Base-by-base conservation (phyloP, 1,140 invertebrate genomes). In the Drosophila sechellia region DNA sequence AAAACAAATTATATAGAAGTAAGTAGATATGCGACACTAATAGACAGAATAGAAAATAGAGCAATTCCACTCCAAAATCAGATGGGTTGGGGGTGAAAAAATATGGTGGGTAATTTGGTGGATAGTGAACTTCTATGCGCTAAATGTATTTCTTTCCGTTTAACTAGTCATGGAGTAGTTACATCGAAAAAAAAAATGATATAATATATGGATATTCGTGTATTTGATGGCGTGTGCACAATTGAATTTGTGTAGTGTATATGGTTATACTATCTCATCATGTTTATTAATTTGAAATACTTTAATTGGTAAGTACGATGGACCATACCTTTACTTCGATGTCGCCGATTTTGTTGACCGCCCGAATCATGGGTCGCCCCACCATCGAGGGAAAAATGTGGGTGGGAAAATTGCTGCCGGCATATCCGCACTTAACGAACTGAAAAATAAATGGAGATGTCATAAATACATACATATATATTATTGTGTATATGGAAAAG, bases 391-490 rank as follows among this genome's bases (percentile, higher is more conserved):
- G 99, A 93, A 99, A 99, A 91, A 99, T 99, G 91, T 98, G 96
- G 48, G 97, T 97, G 65, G 99, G 99, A 93, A 99, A 99, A 94
- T 99, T 99, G 58, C 98, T 97, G 48, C 99, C 99, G 75, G 98
- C 98, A 95, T 98, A 99, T 79, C 99, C 99, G 93, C 98, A 99
- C 94, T 99, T 99, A 8, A 99, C 98, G 94, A 99, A 99, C 98
- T 99, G 93, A 43, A 12, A 15, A 22, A 27, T 4, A n/a, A 22
- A 10, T 15, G 22, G 8, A 37, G 35, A 37, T 37, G 4, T 13
- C 12, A 31, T 31, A 4, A 13, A 12, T 13, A 37, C 8, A 37
- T 37, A 11, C 4, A 12, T 10, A 13, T 31, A 31, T 31, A 2
- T 8, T 31, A 2, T 31, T 8, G 8, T 31, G 8, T 31, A 31